Evolutionary conservation across 2,888 invertebrate species (phyloP).

Genomic region (Agriotes lineatus): DNA sequence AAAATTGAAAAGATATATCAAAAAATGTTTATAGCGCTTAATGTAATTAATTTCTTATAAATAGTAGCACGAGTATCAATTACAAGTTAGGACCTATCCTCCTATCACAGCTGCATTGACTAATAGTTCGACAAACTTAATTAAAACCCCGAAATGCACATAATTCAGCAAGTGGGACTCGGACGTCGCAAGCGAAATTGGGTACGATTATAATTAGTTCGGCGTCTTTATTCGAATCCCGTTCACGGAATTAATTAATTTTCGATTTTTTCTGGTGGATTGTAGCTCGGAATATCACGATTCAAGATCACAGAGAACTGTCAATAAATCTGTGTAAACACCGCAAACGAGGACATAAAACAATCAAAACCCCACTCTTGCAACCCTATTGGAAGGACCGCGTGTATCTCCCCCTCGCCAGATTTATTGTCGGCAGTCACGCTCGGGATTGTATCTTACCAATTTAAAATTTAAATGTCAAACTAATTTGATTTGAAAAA

Average conservation of each 20-base stretch:
- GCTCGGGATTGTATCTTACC: constrained; percentile 49
- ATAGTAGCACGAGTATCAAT: too few relatives aligned
- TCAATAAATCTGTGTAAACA: constrained; percentile 43
- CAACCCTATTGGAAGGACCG: constrained; percentile 44
- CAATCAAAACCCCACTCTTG: constrained; percentile 45
- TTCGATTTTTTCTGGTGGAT: constrained; percentile 2
- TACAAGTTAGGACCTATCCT: too few relatives aligned
- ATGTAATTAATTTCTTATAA: too few relatives aligned
- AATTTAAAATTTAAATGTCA: constrained; percentile 50
- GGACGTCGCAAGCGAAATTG: background rate
- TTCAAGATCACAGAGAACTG: constrained; percentile 37
- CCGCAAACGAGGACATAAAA: constrained; percentile 44
- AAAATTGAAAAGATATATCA: too few relatives aligned
- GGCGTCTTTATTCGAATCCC: constrained; percentile 21
- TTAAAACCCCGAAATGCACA: background rate
- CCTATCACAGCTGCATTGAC: too few relatives aligned
- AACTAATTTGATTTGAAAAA: constrained; percentile 49
- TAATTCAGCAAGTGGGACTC: constrained; percentile 1
- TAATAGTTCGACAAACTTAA: background rate
- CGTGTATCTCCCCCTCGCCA: constrained; percentile 41
- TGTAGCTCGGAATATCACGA: constrained; percentile 26
- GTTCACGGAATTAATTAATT: constrained; percentile 30
- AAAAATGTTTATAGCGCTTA: too few relatives aligned
- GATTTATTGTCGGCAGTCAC: constrained; percentile 50
- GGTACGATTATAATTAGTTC: constrained; percentile 25